These are phyloP conservation scores for Hirundichthys speculiger DNA, from an alignment of 2,113 vertebrate genomes.

Conservation along the genomic window DNA sequence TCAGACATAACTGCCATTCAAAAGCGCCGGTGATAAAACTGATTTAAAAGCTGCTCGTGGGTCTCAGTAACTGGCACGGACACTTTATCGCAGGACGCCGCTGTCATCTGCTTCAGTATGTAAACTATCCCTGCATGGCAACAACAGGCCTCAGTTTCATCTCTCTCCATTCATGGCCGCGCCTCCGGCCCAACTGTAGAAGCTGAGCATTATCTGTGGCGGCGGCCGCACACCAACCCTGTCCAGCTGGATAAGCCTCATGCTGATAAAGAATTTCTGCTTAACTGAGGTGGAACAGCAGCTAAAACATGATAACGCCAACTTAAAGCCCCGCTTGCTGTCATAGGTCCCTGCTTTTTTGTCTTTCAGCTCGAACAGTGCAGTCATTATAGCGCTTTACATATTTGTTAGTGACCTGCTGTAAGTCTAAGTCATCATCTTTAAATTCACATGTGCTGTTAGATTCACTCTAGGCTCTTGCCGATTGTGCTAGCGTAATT, in stretches of 20 bases:
- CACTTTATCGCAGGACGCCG: not conserved
- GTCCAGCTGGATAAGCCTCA: conserved; percentile 41
- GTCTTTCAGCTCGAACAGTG: not conserved
- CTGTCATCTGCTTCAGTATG: not conserved
- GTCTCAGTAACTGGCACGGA: conserved; percentile 5
- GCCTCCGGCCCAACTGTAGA: conserved; percentile 32
- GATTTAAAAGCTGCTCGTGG: not conserved
- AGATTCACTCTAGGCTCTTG: too few relatives aligned
- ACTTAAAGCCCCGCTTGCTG: not conserved
- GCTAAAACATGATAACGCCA: conserved; percentile 34
- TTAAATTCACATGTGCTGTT: too few relatives aligned
- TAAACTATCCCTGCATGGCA: not conserved
- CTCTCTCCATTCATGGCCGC: not conserved
- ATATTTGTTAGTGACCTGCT: not conserved
- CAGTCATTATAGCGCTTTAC: not conserved
- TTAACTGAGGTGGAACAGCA: conserved; percentile 58
- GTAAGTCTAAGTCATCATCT: too few relatives aligned
- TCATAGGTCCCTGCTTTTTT: not conserved
- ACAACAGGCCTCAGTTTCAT: not conserved
- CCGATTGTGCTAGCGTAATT: too few relatives aligned
- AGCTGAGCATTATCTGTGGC: conserved; percentile 36
- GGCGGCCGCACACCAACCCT: conserved; percentile 20
- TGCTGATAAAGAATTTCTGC: conserved; percentile 58
- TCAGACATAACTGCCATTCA: conserved; percentile 9
- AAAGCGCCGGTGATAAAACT: not conserved